Conservation (phyloP, 2,797 vertebrate species). For the Protonibea diacanthus region DNA sequence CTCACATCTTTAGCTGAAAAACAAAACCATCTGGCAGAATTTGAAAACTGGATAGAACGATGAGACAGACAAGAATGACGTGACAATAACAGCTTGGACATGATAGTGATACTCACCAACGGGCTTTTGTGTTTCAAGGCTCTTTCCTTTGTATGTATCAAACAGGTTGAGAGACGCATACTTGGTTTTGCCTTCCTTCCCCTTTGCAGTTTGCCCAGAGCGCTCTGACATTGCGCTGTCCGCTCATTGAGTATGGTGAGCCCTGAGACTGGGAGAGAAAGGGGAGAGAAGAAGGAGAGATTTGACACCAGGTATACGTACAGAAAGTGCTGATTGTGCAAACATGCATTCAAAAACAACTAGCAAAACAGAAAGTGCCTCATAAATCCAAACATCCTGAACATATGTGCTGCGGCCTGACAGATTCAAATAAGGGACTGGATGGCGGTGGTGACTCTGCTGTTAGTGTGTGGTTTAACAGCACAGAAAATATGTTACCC, state of each 20-base stretch:
- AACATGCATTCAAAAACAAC: slow-evolving; percentile 13
- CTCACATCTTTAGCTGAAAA: neutral
- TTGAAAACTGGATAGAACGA: slow-evolving; percentile 7
- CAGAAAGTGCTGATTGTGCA: slow-evolving; percentile 24
- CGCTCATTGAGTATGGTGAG: slow-evolving; percentile 99
- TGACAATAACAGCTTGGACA: neutral
- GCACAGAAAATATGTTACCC: neutral
- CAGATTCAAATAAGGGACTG: slow-evolving; percentile 4
- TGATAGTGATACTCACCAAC: slow-evolving; percentile 87
- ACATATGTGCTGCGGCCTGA: neutral
- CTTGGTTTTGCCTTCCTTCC: slow-evolving; percentile 99
- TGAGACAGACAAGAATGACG: neutral
- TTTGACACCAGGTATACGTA: slow-evolving; percentile 38
- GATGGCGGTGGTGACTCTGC: neutral
- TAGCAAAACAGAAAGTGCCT: slow-evolving; percentile 6
- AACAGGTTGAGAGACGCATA: slow-evolving; percentile 99
- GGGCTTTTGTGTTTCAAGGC: slow-evolving; percentile 98
- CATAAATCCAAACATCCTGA: slow-evolving; percentile 11
- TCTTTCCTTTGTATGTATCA: slow-evolving; percentile 99
- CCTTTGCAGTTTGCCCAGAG: slow-evolving; percentile 99
- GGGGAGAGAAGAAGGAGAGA: slow-evolving; percentile 23
- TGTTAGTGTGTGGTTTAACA: neutral
- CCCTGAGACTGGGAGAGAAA: slow-evolving; percentile 87
- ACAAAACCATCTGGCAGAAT: slow-evolving; percentile 35
- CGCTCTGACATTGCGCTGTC: slow-evolving; percentile 99